Percentiles rank a stretch among this genome's conserved stretches.
phyloP scores from a whole-genome alignment of 2,113 vertebrate genomes.

The Chionodraco myersi region DNA sequence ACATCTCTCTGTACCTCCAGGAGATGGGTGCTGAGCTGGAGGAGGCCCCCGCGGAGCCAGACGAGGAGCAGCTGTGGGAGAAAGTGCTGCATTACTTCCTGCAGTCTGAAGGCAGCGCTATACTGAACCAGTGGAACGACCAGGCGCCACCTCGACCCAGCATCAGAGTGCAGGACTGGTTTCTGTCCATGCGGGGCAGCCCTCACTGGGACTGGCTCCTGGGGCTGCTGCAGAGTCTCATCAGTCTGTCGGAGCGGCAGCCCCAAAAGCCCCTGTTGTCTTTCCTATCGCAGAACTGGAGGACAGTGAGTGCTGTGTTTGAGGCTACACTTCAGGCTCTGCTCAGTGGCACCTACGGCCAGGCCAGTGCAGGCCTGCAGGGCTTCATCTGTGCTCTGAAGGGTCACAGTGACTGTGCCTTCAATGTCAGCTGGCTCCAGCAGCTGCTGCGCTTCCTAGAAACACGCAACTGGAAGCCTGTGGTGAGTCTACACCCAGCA shows the following conservation, averaged over 20 bases:
- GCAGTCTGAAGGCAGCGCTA: constrained; percentile 75
- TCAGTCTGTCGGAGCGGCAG: constrained; percentile 84
- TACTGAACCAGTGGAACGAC: constrained; percentile 77
- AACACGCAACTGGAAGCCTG: constrained; percentile 88
- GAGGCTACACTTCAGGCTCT: constrained; percentile 86
- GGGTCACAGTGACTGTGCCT: constrained; percentile 85
- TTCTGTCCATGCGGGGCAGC: constrained; percentile 89
- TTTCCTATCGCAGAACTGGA: constrained; percentile 89
- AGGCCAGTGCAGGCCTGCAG: constrained; percentile 83
- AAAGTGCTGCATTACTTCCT: constrained; percentile 82
- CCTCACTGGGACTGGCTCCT: constrained; percentile 88
- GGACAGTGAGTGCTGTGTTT: constrained; percentile 85
- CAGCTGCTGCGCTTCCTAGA: constrained; percentile 85
- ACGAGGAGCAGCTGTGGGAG: constrained; percentile 83
- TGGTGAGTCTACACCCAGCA: constrained; percentile 85
- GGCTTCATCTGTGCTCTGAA: constrained; percentile 86
- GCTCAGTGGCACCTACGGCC: constrained; percentile 85
- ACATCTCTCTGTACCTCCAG: constrained; percentile 89
- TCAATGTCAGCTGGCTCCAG: constrained; percentile 86
- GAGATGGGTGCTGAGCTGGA: constrained; percentile 85
- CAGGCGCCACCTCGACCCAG: constrained; percentile 82
- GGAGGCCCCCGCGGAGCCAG: constrained; percentile 53
- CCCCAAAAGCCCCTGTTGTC: constrained; percentile 80
- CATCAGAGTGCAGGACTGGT: constrained; percentile 87
- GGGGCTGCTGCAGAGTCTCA: constrained; percentile 85